Percentiles rank a stretch among this genome's conserved stretches.
Evolutionary conservation across 2,888 invertebrate genomes (phyloP).

Genomic region (Agrochola litura): DNA sequence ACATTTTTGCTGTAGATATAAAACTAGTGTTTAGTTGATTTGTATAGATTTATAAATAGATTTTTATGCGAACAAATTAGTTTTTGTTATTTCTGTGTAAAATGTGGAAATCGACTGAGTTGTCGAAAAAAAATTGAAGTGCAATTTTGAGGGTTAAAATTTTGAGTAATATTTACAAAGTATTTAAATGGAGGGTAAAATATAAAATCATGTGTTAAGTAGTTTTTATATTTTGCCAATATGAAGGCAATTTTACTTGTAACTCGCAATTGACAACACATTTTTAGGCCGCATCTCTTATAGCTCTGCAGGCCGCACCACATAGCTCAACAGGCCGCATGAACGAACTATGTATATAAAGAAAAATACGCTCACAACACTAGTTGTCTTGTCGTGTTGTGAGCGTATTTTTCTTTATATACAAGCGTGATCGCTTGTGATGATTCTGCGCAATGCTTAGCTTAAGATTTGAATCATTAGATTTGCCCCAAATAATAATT

Average conservation of each 20-base stretch:
- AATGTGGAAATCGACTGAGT: constrained; percentile 25
- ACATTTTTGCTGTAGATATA: constrained; percentile 32
- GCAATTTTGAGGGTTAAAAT: constrained; percentile 39
- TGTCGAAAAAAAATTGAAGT: constrained; percentile 40
- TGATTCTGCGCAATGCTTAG: background rate
- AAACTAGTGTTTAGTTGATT: constrained; percentile 46
- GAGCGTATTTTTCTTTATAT: no score
- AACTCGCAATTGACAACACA: background rate
- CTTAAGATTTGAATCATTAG: background rate
- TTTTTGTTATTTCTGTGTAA: constrained; percentile 23
- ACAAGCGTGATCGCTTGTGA: background rate
- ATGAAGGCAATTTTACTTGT: background rate
- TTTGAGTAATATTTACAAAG: constrained; percentile 43
- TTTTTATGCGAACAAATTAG: constrained; percentile 46
- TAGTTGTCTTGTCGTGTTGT: no score
- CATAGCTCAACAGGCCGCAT: background rate
- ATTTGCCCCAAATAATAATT: background rate
- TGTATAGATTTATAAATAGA: constrained; percentile 52
- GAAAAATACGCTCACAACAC: no score
- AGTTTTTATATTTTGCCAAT: constrained; percentile 8
- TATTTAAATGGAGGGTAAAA: constrained; percentile 24
- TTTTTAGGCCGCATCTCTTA: background rate
- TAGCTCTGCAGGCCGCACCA: background rate
- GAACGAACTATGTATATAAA: no score
- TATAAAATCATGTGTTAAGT: constrained; percentile 10